Conservation (phyloP, 2,888 invertebrate genomes). For the Dugesia japonica region DNA sequence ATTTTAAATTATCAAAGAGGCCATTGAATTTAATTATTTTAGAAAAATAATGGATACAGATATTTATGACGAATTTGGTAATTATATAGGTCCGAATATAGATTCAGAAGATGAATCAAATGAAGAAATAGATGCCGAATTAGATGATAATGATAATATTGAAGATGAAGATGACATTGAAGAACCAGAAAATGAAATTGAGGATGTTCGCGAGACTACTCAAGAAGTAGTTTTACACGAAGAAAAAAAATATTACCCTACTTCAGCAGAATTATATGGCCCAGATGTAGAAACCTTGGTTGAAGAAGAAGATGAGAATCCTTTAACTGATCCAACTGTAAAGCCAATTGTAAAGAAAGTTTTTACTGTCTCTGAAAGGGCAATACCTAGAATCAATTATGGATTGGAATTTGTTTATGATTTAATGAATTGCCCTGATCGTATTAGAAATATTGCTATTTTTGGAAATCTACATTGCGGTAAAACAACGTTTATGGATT, state of each 20-base stretch:
- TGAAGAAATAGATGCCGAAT: constrained; percentile 56
- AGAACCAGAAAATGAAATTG: constrained; percentile 41
- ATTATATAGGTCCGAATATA: constrained; percentile 91
- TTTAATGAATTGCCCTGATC: constrained; percentile 82
- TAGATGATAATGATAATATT: constrained; percentile 38
- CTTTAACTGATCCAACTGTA: constrained; percentile 60
- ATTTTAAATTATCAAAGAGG: no score
- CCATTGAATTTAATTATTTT: no score
- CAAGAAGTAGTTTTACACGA: constrained; percentile 73
- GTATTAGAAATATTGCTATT: constrained; percentile 83
- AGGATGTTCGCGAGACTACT: constrained; percentile 49
- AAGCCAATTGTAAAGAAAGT: constrained; percentile 84
- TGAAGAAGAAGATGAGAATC: constrained; percentile 94
- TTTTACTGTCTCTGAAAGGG: constrained; percentile 77
- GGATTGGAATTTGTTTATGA: constrained; percentile 92
- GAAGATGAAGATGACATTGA: constrained; percentile 43
- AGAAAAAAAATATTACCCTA: constrained; percentile 86
- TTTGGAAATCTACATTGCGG: constrained; percentile 95
- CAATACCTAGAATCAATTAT: constrained; percentile 75
- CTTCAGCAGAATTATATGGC: constrained; percentile 58
- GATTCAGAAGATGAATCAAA: constrained; percentile 61
- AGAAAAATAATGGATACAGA: constrained; percentile 70
- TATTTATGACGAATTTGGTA: constrained; percentile 96
- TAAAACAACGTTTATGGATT: constrained; percentile 92
- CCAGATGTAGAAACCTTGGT: constrained; percentile 60